Base-by-base conservation (phyloP, 2,888 invertebrate species). In the Drosophila quinaria region DNA sequence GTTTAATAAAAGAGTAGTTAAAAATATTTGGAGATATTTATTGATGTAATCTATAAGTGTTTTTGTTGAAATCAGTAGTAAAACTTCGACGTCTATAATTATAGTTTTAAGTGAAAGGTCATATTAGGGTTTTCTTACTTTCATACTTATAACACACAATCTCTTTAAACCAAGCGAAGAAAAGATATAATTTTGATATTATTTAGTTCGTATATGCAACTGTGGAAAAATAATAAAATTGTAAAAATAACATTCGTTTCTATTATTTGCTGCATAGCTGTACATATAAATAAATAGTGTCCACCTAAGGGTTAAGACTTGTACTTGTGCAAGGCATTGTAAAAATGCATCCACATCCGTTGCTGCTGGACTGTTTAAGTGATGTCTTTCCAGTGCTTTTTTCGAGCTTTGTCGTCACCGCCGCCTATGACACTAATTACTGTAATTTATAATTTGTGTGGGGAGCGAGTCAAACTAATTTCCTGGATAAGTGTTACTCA, bases 301-400 rank as follows among this genome's bases (percentile, higher is more conserved):
- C 11, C 42, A 62, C 55, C 13, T 6, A 54, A 35, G 77, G 74
- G 78, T 70, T 77, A 79, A 77, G 17, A 37, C 8, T 15, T 46
- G 41, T 42, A 54, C 31, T 22, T 22, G 19, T 41, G 35, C 63
- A 46, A 64, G 56, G 55, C 62, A 65, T 54, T 58, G 55, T 59
- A 60, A 68, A 79, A 70, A 70, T 83, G 78, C 80, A 74, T 62
- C 44, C 62, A 78, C 81, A 72, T 82, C 84, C 78, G 84, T 46
- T 65, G 54, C 42, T 39, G 29, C 8, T 31, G 68, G 71, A 64
- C 17, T 37, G 63, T 54, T 55, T 35, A 49, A 39, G 9, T 61
- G 22, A 49, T 61, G 37, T 61, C 31, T 66, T 46, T 49, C 29
- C 58, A 50, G 25, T 42, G 37, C 35, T 22, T 37, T 60, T 60